phyloP scores from a whole-genome alignment of 2,797 vertebrate genomes.

The Hippopotamyrus pictus region DNA sequence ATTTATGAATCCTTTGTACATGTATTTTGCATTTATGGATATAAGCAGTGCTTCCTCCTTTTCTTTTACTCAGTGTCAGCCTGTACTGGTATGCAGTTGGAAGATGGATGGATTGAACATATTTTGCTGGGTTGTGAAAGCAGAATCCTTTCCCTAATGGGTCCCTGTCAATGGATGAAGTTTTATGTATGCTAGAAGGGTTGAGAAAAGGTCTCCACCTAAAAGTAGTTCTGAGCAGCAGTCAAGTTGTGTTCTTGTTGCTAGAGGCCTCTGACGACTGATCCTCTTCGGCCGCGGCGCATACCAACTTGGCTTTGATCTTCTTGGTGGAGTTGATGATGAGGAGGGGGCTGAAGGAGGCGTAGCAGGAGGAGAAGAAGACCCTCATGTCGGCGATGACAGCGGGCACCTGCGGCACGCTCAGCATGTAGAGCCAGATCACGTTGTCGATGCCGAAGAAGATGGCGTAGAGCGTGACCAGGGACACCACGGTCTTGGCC shows the following conservation, averaged over 20 bases:
- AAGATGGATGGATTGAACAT: not conserved
- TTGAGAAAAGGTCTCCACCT: not conserved
- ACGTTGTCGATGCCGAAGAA: slow-evolving; percentile 73
- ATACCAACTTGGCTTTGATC: slow-evolving; percentile 62
- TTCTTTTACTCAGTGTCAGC: not conserved
- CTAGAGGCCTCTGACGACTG: slow-evolving; percentile 41
- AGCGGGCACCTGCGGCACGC: slow-evolving; percentile 59
- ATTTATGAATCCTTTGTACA: not conserved
- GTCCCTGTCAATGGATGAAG: not conserved
- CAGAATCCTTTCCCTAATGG: not conserved
- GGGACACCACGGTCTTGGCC: slow-evolving; percentile 61
- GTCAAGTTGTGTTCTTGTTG: slow-evolving; percentile 38
- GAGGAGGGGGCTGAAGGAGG: slow-evolving; percentile 64
- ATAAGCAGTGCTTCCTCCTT: not conserved
- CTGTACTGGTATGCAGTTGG: not conserved
- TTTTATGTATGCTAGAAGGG: not conserved
- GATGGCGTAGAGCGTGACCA: slow-evolving; percentile 65
- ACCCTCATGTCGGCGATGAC: slow-evolving; percentile 69
- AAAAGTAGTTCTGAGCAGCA: not conserved
- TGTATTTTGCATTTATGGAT: not conserved
- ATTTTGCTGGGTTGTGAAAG: not conserved
- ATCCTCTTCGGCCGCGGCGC: slow-evolving; percentile 44
- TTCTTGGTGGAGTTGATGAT: slow-evolving; percentile 73
- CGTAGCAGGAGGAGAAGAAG: slow-evolving; percentile 72
- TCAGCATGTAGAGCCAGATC: slow-evolving; percentile 77